Conservation (phyloP, 2,888 invertebrate genomes). For the Hypselothyrea guttata region DNA sequence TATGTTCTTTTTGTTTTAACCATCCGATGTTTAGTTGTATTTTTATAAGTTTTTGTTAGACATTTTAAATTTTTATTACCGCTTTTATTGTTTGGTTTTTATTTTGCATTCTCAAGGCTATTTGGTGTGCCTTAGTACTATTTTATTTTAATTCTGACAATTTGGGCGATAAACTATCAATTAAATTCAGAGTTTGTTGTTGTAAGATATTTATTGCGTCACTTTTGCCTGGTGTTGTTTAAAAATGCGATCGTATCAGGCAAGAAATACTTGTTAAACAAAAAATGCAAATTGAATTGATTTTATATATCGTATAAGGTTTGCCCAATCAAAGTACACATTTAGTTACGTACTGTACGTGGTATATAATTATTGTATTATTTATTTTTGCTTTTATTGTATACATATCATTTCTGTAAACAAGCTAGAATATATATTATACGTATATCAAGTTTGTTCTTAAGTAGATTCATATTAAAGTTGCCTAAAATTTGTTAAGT, state of each 20-base stretch:
- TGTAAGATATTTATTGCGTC: conserved; percentile 39
- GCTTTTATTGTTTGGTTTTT: conserved; percentile 42
- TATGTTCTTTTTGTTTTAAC: conserved; percentile 41
- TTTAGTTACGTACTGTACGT: conserved; percentile 27
- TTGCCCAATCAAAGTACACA: conserved; percentile 25
- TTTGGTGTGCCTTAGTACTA: conserved; percentile 71
- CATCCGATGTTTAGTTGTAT: conserved; percentile 52
- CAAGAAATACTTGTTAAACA: conserved; percentile 43
- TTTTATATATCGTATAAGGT: conserved; percentile 5
- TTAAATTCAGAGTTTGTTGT: conserved; percentile 33
- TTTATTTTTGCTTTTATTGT: conserved; percentile 27
- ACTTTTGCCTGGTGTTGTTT: conserved; percentile 25
- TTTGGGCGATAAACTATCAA: conserved; percentile 51
- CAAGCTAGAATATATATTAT: conserved; percentile 72
- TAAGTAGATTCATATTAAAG: conserved; percentile 67
- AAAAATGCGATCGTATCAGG: conserved; percentile 46
- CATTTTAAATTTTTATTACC: conserved; percentile 35
- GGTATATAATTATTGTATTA: conserved; percentile 19
- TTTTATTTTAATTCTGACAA: conserved; percentile 48
- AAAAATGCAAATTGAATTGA: conserved; percentile 12
- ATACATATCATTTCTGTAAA: conserved; percentile 52
- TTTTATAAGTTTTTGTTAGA: conserved; percentile 54
- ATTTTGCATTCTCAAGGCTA: conserved; percentile 67
- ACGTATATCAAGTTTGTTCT: conserved; percentile 57
- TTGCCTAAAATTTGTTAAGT: conserved; percentile 67